Conservation (phyloP, 37 sponge, comb jelly and placozoan species). For the Halisarca cf. caerulea region DNA sequence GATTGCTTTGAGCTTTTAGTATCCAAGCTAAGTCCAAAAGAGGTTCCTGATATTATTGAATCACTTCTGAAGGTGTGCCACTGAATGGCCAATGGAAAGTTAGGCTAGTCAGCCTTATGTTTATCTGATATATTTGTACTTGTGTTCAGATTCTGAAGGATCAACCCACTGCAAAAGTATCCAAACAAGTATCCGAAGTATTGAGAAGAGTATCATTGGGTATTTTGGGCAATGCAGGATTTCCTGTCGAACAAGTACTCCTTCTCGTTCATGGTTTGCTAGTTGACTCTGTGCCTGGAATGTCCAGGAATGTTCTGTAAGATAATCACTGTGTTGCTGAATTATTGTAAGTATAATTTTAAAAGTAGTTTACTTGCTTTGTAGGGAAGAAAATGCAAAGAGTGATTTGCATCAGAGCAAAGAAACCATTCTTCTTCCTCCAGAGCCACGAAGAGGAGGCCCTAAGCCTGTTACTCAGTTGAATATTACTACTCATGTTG, state of each 20-base stretch:
- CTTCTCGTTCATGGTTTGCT: constrained; percentile 58
- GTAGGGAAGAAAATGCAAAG: no score
- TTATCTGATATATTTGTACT: not conserved
- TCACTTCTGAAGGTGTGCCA: constrained; percentile 70
- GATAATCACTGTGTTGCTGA: no score
- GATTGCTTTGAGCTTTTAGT: constrained; percentile 62
- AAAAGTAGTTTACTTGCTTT: no score
- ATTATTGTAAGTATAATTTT: no score
- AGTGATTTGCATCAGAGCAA: no score
- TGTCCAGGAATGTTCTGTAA: not conserved
- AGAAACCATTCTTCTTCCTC: constrained; percentile 52
- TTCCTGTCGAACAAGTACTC: constrained; percentile 54
- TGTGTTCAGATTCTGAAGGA: constrained; percentile 48
- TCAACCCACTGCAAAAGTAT: constrained; percentile 26
- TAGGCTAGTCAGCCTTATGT: no score
- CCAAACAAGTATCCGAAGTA: constrained; percentile 60
- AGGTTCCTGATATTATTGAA: constrained; percentile 54
- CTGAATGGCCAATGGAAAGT: no score
- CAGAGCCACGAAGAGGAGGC: constrained; percentile 52
- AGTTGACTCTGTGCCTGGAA: constrained; percentile 43
- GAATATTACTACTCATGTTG: constrained; percentile 41
- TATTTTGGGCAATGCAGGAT: constrained; percentile 52
- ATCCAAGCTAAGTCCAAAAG: constrained; percentile 63
- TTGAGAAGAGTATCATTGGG: constrained; percentile 55
- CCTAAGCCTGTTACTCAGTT: constrained; percentile 39